phyloP scores from a whole-genome alignment of 2,888 invertebrate genomes.

The Agrochola litura region DNA sequence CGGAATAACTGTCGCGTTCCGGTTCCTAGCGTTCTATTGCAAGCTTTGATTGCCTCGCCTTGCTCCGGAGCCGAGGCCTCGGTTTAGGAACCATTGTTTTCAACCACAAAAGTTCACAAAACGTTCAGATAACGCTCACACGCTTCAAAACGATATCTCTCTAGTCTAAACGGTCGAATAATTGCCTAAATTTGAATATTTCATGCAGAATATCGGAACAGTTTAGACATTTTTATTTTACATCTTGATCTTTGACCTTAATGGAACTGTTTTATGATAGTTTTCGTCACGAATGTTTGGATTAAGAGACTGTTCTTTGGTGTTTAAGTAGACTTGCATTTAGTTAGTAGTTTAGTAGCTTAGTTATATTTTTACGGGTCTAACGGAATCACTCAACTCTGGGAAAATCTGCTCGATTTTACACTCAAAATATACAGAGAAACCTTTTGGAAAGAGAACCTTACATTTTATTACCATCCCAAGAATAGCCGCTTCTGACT shows the following conservation, averaged over 20 bases:
- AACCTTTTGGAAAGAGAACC: background rate
- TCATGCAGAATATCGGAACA: conserved; percentile 38
- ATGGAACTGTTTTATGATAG: conserved; percentile 23
- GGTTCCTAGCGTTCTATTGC: conserved; percentile 76
- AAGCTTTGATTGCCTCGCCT: conserved; percentile 70
- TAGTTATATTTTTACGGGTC: conserved; percentile 8
- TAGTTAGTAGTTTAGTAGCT: conserved; percentile 3
- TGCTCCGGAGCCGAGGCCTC: conserved; percentile 55
- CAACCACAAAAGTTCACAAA: conserved; percentile 42
- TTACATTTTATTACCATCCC: background rate
- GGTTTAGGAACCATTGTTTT: conserved; percentile 64
- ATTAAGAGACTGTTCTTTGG: conserved; percentile 12
- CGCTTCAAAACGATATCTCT: conserved; percentile 37
- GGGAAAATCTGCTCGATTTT: background rate
- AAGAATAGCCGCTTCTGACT: no score
- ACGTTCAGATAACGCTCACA: conserved; percentile 52
- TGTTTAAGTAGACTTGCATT: conserved; percentile 29
- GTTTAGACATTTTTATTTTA: conserved; percentile 38
- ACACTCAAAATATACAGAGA: background rate
- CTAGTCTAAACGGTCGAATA: conserved; percentile 43
- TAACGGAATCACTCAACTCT: conserved; percentile 2
- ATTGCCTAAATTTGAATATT: conserved; percentile 55
- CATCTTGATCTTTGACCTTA: conserved; percentile 49
- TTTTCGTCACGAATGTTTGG: conserved; percentile 45
- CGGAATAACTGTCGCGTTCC: conserved; percentile 86